These are phyloP conservation scores for Scaptomyza graminum DNA, from an alignment of 1,140 invertebrate genomes.

Conservation along the genomic window DNA sequence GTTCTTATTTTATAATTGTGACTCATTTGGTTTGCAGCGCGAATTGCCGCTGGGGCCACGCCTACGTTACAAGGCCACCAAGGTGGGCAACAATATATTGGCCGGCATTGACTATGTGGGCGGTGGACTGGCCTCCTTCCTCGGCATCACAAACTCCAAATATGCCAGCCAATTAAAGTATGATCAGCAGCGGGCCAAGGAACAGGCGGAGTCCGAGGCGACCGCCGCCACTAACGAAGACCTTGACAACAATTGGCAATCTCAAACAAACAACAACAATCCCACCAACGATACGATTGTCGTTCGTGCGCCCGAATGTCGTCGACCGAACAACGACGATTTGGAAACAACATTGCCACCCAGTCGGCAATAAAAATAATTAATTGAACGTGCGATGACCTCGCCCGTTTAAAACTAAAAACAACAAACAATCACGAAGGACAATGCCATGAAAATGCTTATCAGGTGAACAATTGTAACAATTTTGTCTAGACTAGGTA, in stretches of 20 bases:
- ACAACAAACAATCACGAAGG: neutral
- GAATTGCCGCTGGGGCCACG: constrained; percentile 89
- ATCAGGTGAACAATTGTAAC: constrained; percentile 46
- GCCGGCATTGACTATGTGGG: constrained; percentile 93
- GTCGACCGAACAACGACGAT: constrained; percentile 19
- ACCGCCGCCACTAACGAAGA: constrained; percentile 84
- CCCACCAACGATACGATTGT: constrained; percentile 46
- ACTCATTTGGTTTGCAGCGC: constrained; percentile 53
- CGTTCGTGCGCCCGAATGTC: constrained; percentile 50
- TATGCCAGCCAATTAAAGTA: constrained; percentile 95
- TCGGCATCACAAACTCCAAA: constrained; percentile 96
- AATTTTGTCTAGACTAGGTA: constrained; percentile 14
- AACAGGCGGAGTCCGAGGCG: constrained; percentile 85
- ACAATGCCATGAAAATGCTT: constrained; percentile 34
- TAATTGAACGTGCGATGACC: neutral
- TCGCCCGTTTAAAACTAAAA: neutral
- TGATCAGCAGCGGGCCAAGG: constrained; percentile 85
- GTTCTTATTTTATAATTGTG: constrained; percentile 13
- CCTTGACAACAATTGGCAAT: constrained; percentile 63
- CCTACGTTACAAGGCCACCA: constrained; percentile 88
- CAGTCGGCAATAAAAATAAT: constrained; percentile 44
- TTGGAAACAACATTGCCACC: constrained; percentile 24
- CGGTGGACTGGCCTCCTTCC: constrained; percentile 92
- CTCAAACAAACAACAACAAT: constrained; percentile 30
- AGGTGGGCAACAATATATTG: constrained; percentile 87